Base-by-base conservation (phyloP, 2,113 vertebrate species). In the Elachura formosa region DNA sequence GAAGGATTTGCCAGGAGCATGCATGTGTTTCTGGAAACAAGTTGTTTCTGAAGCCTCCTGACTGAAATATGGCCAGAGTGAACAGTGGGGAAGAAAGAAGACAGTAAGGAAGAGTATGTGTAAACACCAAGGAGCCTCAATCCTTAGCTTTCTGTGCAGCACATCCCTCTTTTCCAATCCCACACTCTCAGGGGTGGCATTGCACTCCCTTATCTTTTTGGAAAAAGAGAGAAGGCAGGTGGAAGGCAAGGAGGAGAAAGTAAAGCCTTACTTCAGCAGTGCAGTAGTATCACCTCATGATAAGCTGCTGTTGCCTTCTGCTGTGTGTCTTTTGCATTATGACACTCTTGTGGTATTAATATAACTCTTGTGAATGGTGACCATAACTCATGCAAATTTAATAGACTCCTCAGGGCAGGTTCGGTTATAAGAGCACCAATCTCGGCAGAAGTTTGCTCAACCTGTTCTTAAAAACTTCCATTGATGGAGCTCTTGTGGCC, bases 381-480 rank as follows among this genome's bases (percentile, higher is more conserved):
- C 68, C 46, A 73, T 88, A 90, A 80, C 73, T 96, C 83, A 94
- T 9, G 2, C 29, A 95, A 80, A 83, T 77, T 80, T 94, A 89
- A 84, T 83, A 80, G 76, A 80, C 59, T 89, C 72, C 76, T 94
- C 34, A 43, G 46, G 83, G 86, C 59, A 89, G 46, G 36, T 66
- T 89, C 59, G 54, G 59, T 74, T 77, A 71, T 16, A 85, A 90
- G 72, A 80, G 43, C n/a, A 73, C 72, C 41, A 73, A 69, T 92
- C 63, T 67, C 1, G 3, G 45, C 49, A 74, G 72, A 90, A 33
- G 46, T 88, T 96, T 86, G 63, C 55, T 84, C 86, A 92, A 90
- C 54, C n/a, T 92, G 34, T 84, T 80, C 68, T 80, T 96, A 73
- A 88, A 95, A 94, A 49, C 49, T 90, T 95, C 63, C 68, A 34